Evolutionary conservation across 2,797 vertebrate genomes (phyloP), one percentile per base, ranked within the genome.

Genomic region (Protosalanx chinensis): DNA sequence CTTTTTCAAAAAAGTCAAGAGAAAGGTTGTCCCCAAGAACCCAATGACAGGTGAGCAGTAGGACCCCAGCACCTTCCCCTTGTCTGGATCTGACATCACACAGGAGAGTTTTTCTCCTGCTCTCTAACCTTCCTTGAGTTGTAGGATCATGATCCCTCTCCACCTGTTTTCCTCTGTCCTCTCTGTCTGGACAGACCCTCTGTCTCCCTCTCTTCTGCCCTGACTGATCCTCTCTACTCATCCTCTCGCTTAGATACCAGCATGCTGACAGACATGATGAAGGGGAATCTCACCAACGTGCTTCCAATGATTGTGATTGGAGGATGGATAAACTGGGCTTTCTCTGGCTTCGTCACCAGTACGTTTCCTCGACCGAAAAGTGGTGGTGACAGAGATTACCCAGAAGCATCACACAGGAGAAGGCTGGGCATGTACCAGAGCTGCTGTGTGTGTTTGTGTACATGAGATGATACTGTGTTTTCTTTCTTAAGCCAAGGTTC

Each of bases 251-350:
- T 81, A 95, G 94, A 95, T 73, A 87, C 91, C 76, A 92, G 92
- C 81, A 94, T 95, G 94, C n/a, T 95, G 81, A 93, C 86, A 0
- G 94, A 95, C 78, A 95, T 95, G 94, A 93, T 95, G 94, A 95
- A 95, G 78, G 94, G 94, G 13, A 95, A 95, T 76, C 81, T 95
- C 75, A 93, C 92, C 75, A 94, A 95, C 32, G 91, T 95, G 7
- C 88, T 95, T 27, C 94, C 94, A 23, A 95, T 95, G 94, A 94
- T 95, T 60, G 20, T 95, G 78, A 94, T 95, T 1, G 94, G 94
- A 33, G 94, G 94, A 64, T 95, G 94, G 94, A 95, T 95, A 77
- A 95, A 95, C 83, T 95, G 94, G 94, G 93, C 92, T 0, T 95
- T 95, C 85, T 95, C 94, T 20, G 94, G 94, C 29, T 95, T 95